A percentile compares a stretch with the other conserved stretches of the same genome.
Evolutionary conservation across 2,797 vertebrate genomes (phyloP).

Genomic region (Poeciliopsis paucimaculata): DNA sequence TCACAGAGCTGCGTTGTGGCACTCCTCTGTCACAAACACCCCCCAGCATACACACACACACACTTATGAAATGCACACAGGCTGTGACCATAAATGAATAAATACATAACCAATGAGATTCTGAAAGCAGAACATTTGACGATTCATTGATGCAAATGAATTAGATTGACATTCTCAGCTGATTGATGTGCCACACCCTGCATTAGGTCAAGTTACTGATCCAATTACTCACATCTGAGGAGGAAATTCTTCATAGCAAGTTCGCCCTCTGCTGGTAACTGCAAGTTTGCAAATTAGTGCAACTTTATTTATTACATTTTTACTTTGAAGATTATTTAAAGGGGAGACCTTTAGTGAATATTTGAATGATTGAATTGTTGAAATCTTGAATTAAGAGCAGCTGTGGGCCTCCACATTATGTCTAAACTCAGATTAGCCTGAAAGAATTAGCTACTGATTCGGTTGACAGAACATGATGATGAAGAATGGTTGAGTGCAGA

Average conservation of each 20-base stretch:
- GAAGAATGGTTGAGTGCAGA: slow-evolving; percentile 18
- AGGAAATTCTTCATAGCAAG: slow-evolving; percentile 48
- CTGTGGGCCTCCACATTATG: slow-evolving; percentile 47
- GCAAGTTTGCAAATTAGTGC: neutral
- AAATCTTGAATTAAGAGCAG: slow-evolving; percentile 29
- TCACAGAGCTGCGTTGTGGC: slow-evolving; percentile 43
- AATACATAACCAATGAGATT: slow-evolving; percentile 9
- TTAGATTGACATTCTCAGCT: slow-evolving; percentile 40
- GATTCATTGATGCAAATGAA: slow-evolving; percentile 19
- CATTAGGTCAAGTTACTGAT: slow-evolving; percentile 37
- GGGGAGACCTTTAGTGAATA: neutral
- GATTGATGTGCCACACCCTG: slow-evolving; percentile 36
- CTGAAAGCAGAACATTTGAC: slow-evolving; percentile 10
- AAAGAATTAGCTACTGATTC: slow-evolving; percentile 59
- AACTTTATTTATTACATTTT: neutral
- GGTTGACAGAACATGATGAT: slow-evolving; percentile 43
- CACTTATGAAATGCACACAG: neutral
- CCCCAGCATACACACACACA: neutral
- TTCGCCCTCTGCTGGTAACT: slow-evolving; percentile 73
- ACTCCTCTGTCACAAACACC: slow-evolving; percentile 18
- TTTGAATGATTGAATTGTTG: neutral
- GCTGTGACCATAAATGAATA: neutral
- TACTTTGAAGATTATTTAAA: neutral
- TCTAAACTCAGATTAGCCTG: slow-evolving; percentile 53
- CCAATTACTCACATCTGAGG: slow-evolving; percentile 18